Conservation (phyloP, 64 coral and sea anemone genomes). For the Stichodactyla mertensii region DNA sequence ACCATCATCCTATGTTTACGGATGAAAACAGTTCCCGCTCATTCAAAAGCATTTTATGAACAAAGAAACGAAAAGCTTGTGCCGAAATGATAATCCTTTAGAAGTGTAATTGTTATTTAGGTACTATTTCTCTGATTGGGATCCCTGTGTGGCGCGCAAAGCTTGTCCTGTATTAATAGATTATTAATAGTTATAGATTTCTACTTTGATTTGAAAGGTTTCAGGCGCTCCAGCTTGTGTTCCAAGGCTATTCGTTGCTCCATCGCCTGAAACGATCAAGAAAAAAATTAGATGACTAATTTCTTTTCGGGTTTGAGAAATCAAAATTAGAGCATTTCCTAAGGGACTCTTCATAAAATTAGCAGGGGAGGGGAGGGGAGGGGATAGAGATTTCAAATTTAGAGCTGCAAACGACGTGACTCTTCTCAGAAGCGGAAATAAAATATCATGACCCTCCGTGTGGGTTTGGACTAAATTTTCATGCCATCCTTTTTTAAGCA, state of each 20-base stretch:
- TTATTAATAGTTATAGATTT: background rate
- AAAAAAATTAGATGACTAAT: background rate
- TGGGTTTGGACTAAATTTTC: too few species aligned
- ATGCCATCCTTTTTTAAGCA: too few species aligned
- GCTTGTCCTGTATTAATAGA: background rate
- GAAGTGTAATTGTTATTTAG: background rate
- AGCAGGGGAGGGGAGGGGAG: too few species aligned
- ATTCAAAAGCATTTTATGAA: too few species aligned
- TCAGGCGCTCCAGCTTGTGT: conserved; percentile 28
- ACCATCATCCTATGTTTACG: too few species aligned
- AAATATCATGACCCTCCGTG: too few species aligned
- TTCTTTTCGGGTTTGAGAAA: background rate
- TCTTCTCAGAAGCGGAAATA: too few species aligned
- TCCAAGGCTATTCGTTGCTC: conserved; percentile 43
- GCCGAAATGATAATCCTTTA: background rate
- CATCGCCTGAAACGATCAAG: conserved; percentile 33
- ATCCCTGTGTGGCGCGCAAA: background rate
- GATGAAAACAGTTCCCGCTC: too few species aligned
- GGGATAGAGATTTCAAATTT: too few species aligned
- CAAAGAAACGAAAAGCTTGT: background rate
- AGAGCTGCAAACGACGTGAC: too few species aligned
- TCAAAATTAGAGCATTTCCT: too few species aligned
- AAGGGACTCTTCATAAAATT: too few species aligned
- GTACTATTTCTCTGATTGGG: background rate
- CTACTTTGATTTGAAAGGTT: conserved; percentile 17